Evolutionary conservation across 2,888 invertebrate species (phyloP).

Genomic region (Baccha elongata): DNA sequence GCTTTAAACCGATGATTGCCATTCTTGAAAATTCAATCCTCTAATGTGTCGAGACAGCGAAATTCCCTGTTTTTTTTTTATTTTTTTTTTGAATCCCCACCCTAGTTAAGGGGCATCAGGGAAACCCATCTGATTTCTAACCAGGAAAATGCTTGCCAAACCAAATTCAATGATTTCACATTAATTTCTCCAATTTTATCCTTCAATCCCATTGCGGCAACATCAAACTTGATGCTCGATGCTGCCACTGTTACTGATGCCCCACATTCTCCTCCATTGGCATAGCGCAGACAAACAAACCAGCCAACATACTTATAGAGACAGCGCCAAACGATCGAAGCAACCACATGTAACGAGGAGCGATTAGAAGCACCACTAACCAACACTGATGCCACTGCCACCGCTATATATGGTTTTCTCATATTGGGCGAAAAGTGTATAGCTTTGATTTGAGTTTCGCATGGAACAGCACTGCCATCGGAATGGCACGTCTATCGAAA

Average conservation of each 20-base stretch:
- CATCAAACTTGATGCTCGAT: constrained; percentile 39
- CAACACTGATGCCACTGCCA: constrained; percentile 38
- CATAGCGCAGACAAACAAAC: constrained; percentile 58
- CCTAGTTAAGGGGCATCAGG: too few relatives aligned
- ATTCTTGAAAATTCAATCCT: constrained; percentile 63
- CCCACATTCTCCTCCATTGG: constrained; percentile 22
- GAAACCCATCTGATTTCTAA: background rate
- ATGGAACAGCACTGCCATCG: constrained; percentile 25
- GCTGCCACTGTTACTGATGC: constrained; percentile 27
- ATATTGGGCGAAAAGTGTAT: constrained; percentile 21
- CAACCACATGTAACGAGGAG: constrained; percentile 72
- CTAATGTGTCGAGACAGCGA: constrained; percentile 71
- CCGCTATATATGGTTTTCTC: constrained; percentile 32
- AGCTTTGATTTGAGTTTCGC: constrained; percentile 56
- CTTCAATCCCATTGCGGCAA: constrained; percentile 67
- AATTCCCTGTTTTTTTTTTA: constrained; percentile 43
- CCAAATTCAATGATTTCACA: constrained; percentile 73
- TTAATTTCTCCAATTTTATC: constrained; percentile 73
- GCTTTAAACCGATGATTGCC: constrained; percentile 49
- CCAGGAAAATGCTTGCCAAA: constrained; percentile 68
- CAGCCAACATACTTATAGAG: constrained; percentile 53
- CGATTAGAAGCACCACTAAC: constrained; percentile 72
- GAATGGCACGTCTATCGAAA: background rate
- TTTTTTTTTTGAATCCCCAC: too few relatives aligned
- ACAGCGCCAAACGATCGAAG: constrained; percentile 68